Conservation (phyloP, 2,888 invertebrate species). For the Athalia rosae region DNA sequence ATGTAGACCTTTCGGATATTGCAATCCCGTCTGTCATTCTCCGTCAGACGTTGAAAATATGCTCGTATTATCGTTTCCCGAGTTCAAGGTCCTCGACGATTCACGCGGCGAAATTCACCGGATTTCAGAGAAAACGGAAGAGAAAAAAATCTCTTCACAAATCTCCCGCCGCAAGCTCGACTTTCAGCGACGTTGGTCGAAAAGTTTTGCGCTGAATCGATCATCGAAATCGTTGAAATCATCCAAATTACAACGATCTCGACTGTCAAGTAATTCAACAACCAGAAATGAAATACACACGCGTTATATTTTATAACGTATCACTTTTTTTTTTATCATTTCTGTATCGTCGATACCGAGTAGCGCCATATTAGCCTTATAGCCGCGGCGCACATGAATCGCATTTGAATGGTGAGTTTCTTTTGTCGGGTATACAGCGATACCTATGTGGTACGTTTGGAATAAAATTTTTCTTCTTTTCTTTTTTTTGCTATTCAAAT, state of each 20-base stretch:
- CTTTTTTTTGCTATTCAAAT: background rate
- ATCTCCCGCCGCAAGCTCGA: too few relatives aligned
- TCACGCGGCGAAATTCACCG: background rate
- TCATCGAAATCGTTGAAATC: too few relatives aligned
- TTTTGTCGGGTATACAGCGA: too few relatives aligned
- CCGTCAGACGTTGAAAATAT: conserved; percentile 23
- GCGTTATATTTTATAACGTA: background rate
- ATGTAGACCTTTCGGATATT: conserved; percentile 8
- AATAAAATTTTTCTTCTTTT: too few relatives aligned
- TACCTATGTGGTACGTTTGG: too few relatives aligned
- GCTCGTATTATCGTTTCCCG: conserved; percentile 29
- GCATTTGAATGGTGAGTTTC: too few relatives aligned
- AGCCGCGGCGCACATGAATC: too few relatives aligned
- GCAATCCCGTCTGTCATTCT: conserved; percentile 29
- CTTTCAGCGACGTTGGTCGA: too few relatives aligned
- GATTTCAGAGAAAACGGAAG: background rate
- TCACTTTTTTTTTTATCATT: background rate
- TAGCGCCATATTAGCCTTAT: too few relatives aligned
- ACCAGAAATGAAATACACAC: background rate
- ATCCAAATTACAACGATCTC: too few relatives aligned
- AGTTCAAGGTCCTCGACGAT: conserved; percentile 23
- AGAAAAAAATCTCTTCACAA: background rate
- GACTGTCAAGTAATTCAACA: too few relatives aligned
- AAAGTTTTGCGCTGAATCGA: too few relatives aligned
- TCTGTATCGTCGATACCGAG: background rate